Conservation (phyloP, 2,113 vertebrate species). For the Tonatia bakeri region DNA sequence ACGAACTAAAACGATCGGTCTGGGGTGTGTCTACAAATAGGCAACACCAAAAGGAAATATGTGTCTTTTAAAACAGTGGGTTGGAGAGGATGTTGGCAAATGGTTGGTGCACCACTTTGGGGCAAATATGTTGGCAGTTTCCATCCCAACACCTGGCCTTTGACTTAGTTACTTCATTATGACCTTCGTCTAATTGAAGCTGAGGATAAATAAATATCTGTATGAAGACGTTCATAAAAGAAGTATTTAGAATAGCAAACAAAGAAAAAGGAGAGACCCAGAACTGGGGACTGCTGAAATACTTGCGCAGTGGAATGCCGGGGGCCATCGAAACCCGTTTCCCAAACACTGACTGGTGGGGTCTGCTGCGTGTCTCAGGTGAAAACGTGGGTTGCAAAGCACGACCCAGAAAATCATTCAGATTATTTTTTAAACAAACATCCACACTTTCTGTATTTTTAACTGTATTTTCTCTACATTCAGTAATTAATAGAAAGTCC, state of each 20-base stretch:
- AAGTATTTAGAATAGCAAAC: background rate
- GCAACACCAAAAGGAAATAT: background rate
- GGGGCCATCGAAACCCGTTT: background rate
- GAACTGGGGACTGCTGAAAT: background rate
- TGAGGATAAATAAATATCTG: background rate
- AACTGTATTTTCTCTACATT: background rate
- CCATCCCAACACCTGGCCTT: background rate
- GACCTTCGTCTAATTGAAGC: background rate
- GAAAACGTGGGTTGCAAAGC: background rate
- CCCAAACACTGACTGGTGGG: background rate
- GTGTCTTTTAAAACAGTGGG: background rate
- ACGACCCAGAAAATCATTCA: background rate
- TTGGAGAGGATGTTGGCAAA: background rate
- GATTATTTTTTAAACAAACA: background rate
- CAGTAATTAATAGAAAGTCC: background rate
- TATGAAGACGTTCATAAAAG: background rate
- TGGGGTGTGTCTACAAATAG: background rate
- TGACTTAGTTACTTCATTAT: background rate
- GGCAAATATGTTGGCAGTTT: background rate
- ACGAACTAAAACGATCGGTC: background rate
- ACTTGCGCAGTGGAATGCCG: background rate
- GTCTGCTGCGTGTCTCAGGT: background rate
- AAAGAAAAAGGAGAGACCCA: background rate
- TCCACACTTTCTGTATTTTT: background rate
- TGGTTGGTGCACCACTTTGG: background rate